A percentile compares a stretch with the other conserved stretches of the same genome.
These are phyloP conservation scores for Heteropelma amictum DNA, from an alignment of 2,888 invertebrate species.

Conservation along the genomic window DNA sequence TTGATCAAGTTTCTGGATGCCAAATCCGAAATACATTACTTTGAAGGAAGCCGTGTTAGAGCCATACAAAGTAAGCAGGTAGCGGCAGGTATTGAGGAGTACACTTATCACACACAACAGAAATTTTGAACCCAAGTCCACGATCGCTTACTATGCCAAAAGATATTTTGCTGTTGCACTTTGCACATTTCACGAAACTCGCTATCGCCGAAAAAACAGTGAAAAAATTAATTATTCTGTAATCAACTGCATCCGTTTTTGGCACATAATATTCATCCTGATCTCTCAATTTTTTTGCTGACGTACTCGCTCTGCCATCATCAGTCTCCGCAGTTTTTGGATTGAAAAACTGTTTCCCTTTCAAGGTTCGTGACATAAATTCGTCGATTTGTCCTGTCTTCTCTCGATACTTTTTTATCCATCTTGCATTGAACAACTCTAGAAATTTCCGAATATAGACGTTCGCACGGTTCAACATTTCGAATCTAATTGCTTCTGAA, in stretches of 20 bases:
- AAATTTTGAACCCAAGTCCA: not conserved
- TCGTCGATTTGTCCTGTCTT: not conserved
- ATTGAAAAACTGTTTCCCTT: conserved; percentile 14
- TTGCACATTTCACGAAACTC: too few species aligned
- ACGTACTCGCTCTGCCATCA: conserved; percentile 2
- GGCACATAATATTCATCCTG: not conserved
- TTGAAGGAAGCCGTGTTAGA: too few species aligned
- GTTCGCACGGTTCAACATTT: not conserved
- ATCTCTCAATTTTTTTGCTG: conserved; percentile 11
- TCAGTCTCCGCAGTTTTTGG: conserved; percentile 17
- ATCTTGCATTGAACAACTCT: too few species aligned
- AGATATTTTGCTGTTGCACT: too few species aligned
- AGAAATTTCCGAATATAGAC: too few species aligned
- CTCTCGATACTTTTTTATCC: not conserved
- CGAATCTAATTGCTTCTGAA: not conserved
- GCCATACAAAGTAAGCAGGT: too few species aligned
- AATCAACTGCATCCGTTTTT: not conserved
- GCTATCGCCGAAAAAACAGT: too few species aligned
- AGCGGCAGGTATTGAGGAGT: too few species aligned
- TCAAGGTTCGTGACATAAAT: conserved; percentile 12
- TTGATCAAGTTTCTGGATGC: too few species aligned
- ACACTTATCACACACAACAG: too few species aligned
- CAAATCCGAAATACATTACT: too few species aligned
- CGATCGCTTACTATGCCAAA: too few species aligned
- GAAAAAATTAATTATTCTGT: not conserved